Conservation (phyloP, 2,113 vertebrate genomes). For the Narcine bancroftii region DNA sequence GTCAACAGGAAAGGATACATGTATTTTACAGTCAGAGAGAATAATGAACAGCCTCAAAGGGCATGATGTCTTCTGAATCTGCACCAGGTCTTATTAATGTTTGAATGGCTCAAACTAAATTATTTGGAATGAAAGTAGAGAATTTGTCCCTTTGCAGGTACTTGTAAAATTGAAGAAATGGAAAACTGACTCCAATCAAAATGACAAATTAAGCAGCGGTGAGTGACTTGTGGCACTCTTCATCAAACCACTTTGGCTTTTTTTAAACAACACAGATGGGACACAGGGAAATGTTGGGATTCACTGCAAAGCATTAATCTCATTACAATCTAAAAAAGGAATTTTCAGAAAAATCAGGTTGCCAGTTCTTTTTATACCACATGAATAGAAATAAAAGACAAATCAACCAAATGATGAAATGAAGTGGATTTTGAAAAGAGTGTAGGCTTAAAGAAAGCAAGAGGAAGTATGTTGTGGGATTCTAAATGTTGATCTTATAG, state of each 20-base stretch:
- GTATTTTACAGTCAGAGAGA: not conserved
- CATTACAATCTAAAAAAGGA: not conserved
- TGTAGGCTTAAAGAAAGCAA: not conserved
- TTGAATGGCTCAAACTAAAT: not conserved
- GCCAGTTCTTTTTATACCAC: not conserved
- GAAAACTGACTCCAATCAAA: not conserved
- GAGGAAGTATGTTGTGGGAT: not conserved
- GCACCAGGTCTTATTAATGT: not conserved
- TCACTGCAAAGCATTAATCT: not conserved
- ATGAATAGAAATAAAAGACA: not conserved
- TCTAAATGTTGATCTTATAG: not conserved
- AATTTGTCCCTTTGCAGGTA: not conserved
- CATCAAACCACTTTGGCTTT: not conserved
- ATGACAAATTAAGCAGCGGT: not conserved
- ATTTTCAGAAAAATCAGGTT: not conserved
- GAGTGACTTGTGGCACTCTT: not conserved
- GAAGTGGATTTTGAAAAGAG: not conserved
- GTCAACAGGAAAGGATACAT: not conserved
- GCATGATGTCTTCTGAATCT: not conserved
- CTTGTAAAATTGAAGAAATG: not conserved
- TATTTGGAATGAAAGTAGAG: not conserved
- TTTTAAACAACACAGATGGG: not conserved
- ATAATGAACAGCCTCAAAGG: conserved; percentile 17
- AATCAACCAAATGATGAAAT: not conserved
- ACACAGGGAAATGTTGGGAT: not conserved